Evolutionary conservation across 1,140 invertebrate genomes (phyloP).

Genomic region (Bilobella aurantiaca): DNA sequence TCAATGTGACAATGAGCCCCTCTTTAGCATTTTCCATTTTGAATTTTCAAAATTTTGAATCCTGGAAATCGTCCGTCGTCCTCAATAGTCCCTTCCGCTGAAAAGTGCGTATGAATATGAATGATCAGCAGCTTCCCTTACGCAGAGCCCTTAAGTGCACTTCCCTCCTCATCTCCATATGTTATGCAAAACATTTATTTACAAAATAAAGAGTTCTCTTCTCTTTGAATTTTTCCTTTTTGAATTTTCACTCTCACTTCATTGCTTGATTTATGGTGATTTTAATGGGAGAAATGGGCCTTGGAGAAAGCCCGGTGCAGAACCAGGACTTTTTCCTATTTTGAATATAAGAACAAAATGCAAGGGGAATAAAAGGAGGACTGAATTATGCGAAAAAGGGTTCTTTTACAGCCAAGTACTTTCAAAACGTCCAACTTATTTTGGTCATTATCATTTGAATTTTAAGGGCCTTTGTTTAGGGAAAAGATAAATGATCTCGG

Average conservation of each 20-base stretch:
- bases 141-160: background rate
- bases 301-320: constrained; percentile 1
- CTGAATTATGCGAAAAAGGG: background rate
- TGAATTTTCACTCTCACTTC: background rate
- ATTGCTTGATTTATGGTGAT: constrained; percentile 1
- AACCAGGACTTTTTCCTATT: too few species aligned
- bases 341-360: too few species aligned
- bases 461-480: background rate
- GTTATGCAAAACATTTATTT: background rate
- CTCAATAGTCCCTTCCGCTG: too few species aligned
- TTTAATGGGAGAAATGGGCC: background rate
- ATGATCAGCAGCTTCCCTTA: background rate
- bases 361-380: too few species aligned
- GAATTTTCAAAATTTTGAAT: too few species aligned
- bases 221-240: background rate
- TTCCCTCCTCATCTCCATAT: background rate
- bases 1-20: background rate
- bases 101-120: background rate
- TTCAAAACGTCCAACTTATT: background rate
- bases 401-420: background rate
- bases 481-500: background rate
- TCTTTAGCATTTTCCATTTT: too few species aligned
- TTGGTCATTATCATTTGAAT: background rate
- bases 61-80: too few species aligned
- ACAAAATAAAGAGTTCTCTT: background rate